Base-by-base conservation (phyloP, 1,140 invertebrate genomes). In the Euglossa dilemma region DNA sequence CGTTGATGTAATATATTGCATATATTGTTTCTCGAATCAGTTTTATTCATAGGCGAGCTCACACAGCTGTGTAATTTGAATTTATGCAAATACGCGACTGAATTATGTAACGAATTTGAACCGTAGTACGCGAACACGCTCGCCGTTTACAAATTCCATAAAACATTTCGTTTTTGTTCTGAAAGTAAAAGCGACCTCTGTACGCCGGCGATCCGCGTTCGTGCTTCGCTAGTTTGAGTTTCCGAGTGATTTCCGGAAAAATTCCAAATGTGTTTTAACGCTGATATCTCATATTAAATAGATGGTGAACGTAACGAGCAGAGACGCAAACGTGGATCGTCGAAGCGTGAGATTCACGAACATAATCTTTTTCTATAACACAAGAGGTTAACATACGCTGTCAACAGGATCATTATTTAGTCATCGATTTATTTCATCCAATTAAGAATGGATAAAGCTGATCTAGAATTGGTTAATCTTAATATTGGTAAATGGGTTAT, bases 51-150 rank as follows among this genome's bases (percentile, higher is more conserved):
- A 56, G 73, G 56, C 52, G 56, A 43, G 36, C 28, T 57, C 70
- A 57, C 61, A 61, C 70, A 59, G 56, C 28, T 77, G 72, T 87
- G 86, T 63, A 81, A 89, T 89, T 83, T 77, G 88, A 88, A 88
- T 87, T 88, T 85, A 88, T 88, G 87, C 72, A 82, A 80, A 87
- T 85, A 64, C 28, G 6, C 28, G 47, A 57, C 25, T 54, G 78
- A 63, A 80, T 72, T 73, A 73, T 80, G 57, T 71, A 72, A 80
- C 77, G 56, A 72, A 71, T 80, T 71, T 45, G 20, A 47, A 43
- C 56, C 23, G 47, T 9, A 12, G 47, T 18, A 50, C 56, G 56
- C 45, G 43, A 61, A 72, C 45, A 23, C 47, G 47, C 16, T 12
- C 9, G 6, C 20, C 28, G 25, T 28, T 25, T 25, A 20, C 25